Conservation (phyloP, 2,113 vertebrate species). For the Cervus canadensis region DNA sequence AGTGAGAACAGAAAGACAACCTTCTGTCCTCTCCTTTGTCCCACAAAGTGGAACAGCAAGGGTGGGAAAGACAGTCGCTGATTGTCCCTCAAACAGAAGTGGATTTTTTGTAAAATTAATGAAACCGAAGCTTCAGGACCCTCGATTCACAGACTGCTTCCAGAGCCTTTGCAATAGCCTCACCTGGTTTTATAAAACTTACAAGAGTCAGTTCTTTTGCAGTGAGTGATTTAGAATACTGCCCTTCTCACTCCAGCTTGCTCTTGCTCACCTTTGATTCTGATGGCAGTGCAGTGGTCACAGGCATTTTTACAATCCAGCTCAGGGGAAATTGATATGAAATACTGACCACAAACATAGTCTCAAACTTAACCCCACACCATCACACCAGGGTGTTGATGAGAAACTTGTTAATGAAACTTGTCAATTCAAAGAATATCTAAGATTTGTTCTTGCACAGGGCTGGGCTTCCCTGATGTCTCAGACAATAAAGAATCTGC, state of each 20-base stretch:
- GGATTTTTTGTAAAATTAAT: not conserved
- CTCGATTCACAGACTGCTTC: not conserved
- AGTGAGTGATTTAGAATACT: not conserved
- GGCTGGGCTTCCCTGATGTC: not conserved
- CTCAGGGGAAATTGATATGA: not conserved
- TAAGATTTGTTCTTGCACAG: not conserved
- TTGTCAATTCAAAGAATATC: not conserved
- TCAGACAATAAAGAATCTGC: not conserved
- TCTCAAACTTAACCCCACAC: not conserved
- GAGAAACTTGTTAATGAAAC: not conserved
- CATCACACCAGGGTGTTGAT: not conserved
- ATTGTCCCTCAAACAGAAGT: not conserved
- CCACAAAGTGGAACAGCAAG: not conserved
- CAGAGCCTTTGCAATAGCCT: no score
- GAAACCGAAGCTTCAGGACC: not conserved
- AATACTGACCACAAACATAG: not conserved
- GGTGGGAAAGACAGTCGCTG: not conserved
- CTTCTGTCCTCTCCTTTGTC: not conserved
- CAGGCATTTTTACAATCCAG: not conserved
- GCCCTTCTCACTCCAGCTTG: not conserved
- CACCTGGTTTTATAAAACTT: not conserved
- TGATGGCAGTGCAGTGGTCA: not conserved
- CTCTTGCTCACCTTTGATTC: no score
- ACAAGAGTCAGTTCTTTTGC: not conserved
- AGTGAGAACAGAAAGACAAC: not conserved